Base-by-base conservation (phyloP, 2,113 vertebrate genomes). In the Nipponia nippon region DNA sequence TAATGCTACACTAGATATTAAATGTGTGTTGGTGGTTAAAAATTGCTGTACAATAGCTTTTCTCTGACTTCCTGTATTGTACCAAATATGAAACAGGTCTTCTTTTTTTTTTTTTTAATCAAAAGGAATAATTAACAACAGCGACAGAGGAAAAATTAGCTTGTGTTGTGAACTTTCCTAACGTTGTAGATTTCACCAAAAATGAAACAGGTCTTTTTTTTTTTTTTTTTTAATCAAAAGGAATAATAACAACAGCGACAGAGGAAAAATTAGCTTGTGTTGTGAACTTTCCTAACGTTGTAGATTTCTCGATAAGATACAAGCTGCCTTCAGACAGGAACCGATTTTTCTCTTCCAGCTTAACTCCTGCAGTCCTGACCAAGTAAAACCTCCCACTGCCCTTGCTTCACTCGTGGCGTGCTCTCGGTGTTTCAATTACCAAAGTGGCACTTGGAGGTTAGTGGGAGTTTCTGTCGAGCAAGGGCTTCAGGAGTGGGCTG, bases 21-120 rank as follows among this genome's bases (percentile, higher is more conserved):
- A 97, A 97, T 98, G 97, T 97, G 96, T 96, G 94, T 95, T 95
- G 94, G 95, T 98, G 97, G 96, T 96, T 96, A 94, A 97, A 97
- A 95, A 93, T 70, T 90, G 90, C 95, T 97, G 97, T 97, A 95
- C 70, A 80, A 92, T 95, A 98, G 94, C 95, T 96, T 91, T 96
- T 97, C 94, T 98, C 97, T 83, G 47, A 88, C 55, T 97, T 97
- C 84, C 91, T 90, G 89, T 79, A 46, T 95, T 92, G 88, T 96
- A 96, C 95, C 94, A 95, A 91, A 93, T 87, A 95, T 87, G 40
- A 65, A 95, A 80, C 78, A 73, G 53, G 15, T 16, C 6, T 20
- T 27, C 40, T 27, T 26, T 46, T 52, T 17, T 56, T 61, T 46
- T 50, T 49, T 75, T 87, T 84, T 66, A 46, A 94, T 94, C 87